Percentiles rank a stretch among this genome's conserved stretches.
Evolutionary conservation across 2,888 invertebrate genomes (phyloP).

Genomic region (Ectemnius continuus): DNA sequence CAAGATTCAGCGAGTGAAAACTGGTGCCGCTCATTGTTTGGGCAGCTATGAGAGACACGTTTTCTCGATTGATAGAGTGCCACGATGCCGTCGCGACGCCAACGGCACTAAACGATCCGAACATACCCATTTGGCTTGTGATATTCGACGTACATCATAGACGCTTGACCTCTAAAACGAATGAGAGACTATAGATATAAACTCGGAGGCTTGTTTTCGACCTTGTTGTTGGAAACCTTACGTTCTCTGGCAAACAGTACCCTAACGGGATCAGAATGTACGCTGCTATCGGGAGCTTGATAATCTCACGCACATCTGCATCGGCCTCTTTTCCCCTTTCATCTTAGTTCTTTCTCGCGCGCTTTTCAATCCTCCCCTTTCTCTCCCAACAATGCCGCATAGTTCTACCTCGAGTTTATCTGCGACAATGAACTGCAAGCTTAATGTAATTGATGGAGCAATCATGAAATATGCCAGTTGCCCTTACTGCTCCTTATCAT

Average conservation of each 20-base stretch:
- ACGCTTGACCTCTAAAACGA: conserved; percentile 20
- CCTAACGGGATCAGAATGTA: conserved; percentile 24
- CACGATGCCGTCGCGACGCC: too few species aligned
- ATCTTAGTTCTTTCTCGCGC: too few species aligned
- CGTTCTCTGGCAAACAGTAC: conserved; percentile 6
- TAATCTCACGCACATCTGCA: too few species aligned
- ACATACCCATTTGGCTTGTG: too few species aligned
- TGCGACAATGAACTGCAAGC: conserved; percentile 65
- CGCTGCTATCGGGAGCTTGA: neutral
- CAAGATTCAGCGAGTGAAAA: neutral
- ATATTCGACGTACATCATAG: neutral
- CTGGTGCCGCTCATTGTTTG: too few species aligned
- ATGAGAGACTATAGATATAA: conserved; percentile 8
- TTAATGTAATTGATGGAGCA: neutral
- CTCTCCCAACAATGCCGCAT: too few species aligned
- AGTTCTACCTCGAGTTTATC: conserved; percentile 78
- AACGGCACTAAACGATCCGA: too few species aligned
- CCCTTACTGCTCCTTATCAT: conserved; percentile 67
- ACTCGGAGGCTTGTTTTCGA: conserved; percentile 20
- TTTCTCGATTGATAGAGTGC: too few species aligned
- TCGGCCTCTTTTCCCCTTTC: too few species aligned
- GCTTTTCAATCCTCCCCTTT: too few species aligned
- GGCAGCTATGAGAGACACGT: neutral
- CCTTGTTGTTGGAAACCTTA: conserved; percentile 32
- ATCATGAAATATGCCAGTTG: neutral